Evolutionary conservation across 1,140 invertebrate genomes (phyloP).

Genomic region (Orchesella cincta): DNA sequence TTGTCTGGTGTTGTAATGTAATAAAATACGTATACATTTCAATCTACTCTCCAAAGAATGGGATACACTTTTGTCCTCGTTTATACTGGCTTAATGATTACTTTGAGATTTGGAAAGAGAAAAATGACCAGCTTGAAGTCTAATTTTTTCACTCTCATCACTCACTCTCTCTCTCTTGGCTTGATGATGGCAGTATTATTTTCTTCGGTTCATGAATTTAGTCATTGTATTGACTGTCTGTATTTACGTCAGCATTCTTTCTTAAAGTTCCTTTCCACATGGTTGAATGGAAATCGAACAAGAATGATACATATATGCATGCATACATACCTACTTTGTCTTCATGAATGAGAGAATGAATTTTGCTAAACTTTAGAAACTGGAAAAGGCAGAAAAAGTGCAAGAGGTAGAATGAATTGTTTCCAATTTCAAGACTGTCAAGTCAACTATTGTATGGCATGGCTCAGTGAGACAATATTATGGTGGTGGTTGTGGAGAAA

Average conservation of each 20-base stretch:
- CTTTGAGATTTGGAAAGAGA: constrained; percentile 14
- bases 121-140: constrained; percentile 9
- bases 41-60: too few species aligned
- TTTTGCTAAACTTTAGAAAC: background rate
- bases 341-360: background rate
- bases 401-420: constrained; percentile 21
- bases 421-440: constrained; percentile 28
- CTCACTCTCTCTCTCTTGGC: background rate
- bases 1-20: background rate
- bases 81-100: constrained; percentile 15
- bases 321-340: background rate
- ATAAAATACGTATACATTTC: too few species aligned
- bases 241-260: background rate
- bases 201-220: background rate
- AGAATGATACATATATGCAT: background rate
- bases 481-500: too few species aligned
- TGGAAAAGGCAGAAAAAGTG: background rate
- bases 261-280: background rate
- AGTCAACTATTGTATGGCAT: constrained; percentile 13
- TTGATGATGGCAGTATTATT: constrained; percentile 19
- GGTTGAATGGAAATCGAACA: constrained; percentile 5
- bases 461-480: constrained; percentile 27
- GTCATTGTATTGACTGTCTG: background rate
- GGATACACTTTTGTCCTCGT: background rate
- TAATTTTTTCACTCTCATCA: constrained; percentile 25